Conservation (phyloP, 2,888 invertebrate genomes). For the Sympetrum striolatum region DNA sequence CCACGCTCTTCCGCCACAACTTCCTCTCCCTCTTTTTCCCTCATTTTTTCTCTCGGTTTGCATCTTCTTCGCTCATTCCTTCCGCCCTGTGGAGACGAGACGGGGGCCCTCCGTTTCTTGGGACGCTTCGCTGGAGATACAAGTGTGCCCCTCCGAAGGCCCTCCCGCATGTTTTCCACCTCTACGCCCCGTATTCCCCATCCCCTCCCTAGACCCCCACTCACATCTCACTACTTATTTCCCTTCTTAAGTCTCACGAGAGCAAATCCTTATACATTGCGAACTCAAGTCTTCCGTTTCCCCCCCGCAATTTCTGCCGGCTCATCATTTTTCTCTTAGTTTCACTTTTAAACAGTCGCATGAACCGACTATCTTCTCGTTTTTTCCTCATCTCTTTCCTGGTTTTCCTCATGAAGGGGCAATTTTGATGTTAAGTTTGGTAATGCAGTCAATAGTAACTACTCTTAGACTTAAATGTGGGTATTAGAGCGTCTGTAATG, state of each 20-base stretch:
- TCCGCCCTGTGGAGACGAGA: background rate
- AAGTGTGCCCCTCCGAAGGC: background rate
- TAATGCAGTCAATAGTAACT: too few species aligned
- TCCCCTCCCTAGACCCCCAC: background rate
- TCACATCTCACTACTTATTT: background rate
- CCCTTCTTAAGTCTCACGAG: background rate
- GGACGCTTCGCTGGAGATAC: background rate
- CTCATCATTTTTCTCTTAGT: background rate
- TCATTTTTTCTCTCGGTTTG: background rate
- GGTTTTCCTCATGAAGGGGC: background rate
- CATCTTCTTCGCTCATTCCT: background rate
- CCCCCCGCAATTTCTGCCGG: background rate
- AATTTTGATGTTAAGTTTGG: too few species aligned
- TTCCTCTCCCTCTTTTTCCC: background rate
- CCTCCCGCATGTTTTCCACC: background rate
- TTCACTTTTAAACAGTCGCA: background rate
- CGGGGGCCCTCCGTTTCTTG: background rate
- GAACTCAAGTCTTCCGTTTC: background rate
- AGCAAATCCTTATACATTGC: background rate
- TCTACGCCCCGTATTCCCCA: background rate
- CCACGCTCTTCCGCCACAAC: background rate
- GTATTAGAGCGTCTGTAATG: too few species aligned
- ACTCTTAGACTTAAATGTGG: too few species aligned
- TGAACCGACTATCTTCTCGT: background rate
- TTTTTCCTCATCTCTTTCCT: background rate